Base-by-base conservation (phyloP, 2,888 invertebrate genomes). In the Plebejus anna region DNA sequence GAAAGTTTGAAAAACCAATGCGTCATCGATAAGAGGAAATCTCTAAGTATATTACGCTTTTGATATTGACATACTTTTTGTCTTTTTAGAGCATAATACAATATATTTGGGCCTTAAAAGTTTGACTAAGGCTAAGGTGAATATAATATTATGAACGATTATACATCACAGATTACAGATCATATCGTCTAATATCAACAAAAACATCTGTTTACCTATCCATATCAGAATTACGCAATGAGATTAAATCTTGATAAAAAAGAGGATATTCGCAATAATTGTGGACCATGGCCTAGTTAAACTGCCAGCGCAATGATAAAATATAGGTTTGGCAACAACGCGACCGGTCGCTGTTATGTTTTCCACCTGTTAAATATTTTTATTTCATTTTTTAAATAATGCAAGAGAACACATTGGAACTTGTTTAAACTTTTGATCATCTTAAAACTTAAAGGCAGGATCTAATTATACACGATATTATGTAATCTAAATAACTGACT, bases 1-100 rank as follows among this genome's bases (percentile, higher is more conserved):
- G 78, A 78, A 77, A 78, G 79, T 78, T 75, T 70, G 78, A 78
- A 78, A 79, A 78, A 76, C 79, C 79, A 78, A 66, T 78, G 79
- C 77, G 76, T 79, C 77, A 78, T 47, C 42, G 71, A 57, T 76
- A 28, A 70, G 36, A 61, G 38, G 76, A 76, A 76, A 70, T 71
- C 59, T 42, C n/a, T n/a, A n/a, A 38, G n/a, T n/a, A 38, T 38
- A 42, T 42, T 22, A 71, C 11, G 22, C 71, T 42, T 71, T 71
- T 42, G 4, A 71, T n/a, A 28, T 47, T 22, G 47, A 71, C 71
- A 47, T 47, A 9, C 28, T 9, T 32, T 66, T 13, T 36, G 9
- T 66, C 66, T 32, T 32, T 32, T 13, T 9, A 66, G 11, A 66
- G 13, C 7, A 66, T 66, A 66, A 66, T 11, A 22, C 22, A 22